Percentiles rank a stretch among this genome's conserved stretches.
Evolutionary conservation across 2,797 vertebrate genomes (phyloP).

Genomic region (Clarias pachynema): DNA sequence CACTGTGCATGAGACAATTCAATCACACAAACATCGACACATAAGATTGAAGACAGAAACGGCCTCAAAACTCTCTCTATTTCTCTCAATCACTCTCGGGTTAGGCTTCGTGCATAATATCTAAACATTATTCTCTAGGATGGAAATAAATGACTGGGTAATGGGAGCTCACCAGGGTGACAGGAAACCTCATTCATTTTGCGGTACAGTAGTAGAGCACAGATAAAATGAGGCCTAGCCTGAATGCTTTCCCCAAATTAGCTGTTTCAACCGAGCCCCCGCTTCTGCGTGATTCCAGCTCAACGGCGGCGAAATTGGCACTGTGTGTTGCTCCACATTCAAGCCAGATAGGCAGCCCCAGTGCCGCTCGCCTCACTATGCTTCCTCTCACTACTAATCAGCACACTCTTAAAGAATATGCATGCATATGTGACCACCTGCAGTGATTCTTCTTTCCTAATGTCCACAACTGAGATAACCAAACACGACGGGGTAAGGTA

Average conservation of each 20-base stretch:
- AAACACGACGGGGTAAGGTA: slow-evolving; percentile 42
- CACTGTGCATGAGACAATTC: slow-evolving; percentile 23
- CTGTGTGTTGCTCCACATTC: slow-evolving; percentile 40
- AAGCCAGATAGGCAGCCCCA: slow-evolving; percentile 34
- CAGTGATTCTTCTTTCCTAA: slow-evolving; percentile 45
- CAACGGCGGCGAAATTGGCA: slow-evolving; percentile 38
- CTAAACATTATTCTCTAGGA: slow-evolving; percentile 52
- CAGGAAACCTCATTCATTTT: slow-evolving; percentile 53
- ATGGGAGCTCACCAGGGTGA: slow-evolving; percentile 51
- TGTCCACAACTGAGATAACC: slow-evolving; percentile 54
- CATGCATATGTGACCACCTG: slow-evolving; percentile 45
- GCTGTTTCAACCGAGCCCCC: slow-evolving; percentile 47
- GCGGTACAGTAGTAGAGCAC: slow-evolving; percentile 44
- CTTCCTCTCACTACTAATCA: slow-evolving; percentile 57
- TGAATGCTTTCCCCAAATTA: slow-evolving; percentile 50
- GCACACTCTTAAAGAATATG: slow-evolving; percentile 33
- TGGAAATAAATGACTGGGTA: slow-evolving; percentile 51
- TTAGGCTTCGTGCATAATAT: slow-evolving; percentile 47
- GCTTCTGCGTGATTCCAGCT: slow-evolving; percentile 23
- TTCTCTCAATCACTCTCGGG: slow-evolving; percentile 40
- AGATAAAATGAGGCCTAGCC: slow-evolving; percentile 49
- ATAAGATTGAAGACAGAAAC: slow-evolving; percentile 38
- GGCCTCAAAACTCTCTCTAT: slow-evolving; percentile 47
- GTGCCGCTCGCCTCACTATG: slow-evolving; percentile 39
- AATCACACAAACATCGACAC: slow-evolving; percentile 22